Conservation (phyloP, 1,140 invertebrate species). For the Calycopis cecrops region DNA sequence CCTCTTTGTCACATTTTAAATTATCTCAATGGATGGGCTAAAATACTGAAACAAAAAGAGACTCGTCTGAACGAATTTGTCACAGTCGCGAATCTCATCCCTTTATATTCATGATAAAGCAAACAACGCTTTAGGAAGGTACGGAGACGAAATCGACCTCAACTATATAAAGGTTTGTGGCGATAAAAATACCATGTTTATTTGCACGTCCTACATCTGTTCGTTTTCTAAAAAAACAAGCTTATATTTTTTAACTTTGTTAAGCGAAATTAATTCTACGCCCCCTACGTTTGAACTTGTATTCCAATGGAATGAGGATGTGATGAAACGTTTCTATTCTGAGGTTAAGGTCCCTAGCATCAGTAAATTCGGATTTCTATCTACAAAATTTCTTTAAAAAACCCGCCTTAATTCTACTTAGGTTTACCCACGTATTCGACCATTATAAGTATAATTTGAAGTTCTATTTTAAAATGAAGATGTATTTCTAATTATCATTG, state of each 20-base stretch:
- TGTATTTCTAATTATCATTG: no score
- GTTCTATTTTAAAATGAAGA: no score
- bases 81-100: conserved; percentile 48
- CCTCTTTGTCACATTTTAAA: neutral
- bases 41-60: neutral
- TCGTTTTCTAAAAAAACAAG: conserved; percentile 37
- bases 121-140: conserved; percentile 67
- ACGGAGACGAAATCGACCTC: conserved; percentile 72
- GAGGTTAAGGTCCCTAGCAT: conserved; percentile 58
- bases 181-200: conserved; percentile 74
- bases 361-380: conserved; percentile 68
- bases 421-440: neutral
- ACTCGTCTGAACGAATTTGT: conserved; percentile 22
- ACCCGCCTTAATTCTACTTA: conserved; percentile 41
- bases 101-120: conserved; percentile 70
- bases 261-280: conserved; percentile 40
- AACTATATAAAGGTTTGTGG: conserved; percentile 73
- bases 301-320: neutral
- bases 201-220: conserved; percentile 72
- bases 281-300: conserved; percentile 28
- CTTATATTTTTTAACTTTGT: conserved; percentile 28
- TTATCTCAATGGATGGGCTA: neutral
- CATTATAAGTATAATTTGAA: neutral
- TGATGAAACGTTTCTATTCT: conserved; percentile 18
- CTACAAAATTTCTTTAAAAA: conserved; percentile 48